Percentiles rank a stretch among this genome's conserved stretches.
phyloP scores from a whole-genome alignment of 2,113 vertebrate genomes.

The Fregata magnificens region DNA sequence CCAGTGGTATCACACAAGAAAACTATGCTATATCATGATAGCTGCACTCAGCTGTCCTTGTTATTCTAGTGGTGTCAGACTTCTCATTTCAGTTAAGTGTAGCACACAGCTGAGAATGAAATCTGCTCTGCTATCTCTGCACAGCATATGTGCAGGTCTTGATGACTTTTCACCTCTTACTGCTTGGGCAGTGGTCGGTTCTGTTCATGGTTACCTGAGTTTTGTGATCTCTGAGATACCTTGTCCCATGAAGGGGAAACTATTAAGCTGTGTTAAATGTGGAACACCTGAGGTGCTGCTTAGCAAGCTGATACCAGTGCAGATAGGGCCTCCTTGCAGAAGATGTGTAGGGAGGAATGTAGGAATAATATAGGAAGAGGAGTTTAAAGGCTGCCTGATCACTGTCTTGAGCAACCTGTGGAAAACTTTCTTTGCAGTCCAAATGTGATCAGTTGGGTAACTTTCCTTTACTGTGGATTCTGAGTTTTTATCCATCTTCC shows the following conservation, averaged over 20 bases:
- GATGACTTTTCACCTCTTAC: background rate
- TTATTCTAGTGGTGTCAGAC: background rate
- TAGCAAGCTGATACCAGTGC: background rate
- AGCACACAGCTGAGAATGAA: background rate
- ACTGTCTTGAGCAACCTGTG: background rate
- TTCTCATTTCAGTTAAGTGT: background rate
- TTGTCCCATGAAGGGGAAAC: background rate
- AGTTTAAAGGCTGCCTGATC: background rate
- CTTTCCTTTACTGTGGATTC: background rate
- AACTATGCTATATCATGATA: background rate
- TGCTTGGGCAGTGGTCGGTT: background rate
- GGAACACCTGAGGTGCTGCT: background rate
- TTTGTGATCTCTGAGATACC: background rate
- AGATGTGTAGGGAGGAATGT: background rate
- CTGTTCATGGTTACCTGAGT: background rate
- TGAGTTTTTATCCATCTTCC: background rate
- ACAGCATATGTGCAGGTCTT: background rate
- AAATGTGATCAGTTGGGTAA: background rate
- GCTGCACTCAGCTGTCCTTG: background rate
- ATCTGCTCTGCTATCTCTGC: background rate
- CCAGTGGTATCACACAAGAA: background rate
- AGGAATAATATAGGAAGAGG: background rate
- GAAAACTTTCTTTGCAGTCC: background rate
- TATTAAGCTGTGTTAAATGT: background rate
- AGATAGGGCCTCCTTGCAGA: background rate